Evolutionary conservation across 2,888 invertebrate genomes (phyloP).

Genomic region (Resseliella maxima): DNA sequence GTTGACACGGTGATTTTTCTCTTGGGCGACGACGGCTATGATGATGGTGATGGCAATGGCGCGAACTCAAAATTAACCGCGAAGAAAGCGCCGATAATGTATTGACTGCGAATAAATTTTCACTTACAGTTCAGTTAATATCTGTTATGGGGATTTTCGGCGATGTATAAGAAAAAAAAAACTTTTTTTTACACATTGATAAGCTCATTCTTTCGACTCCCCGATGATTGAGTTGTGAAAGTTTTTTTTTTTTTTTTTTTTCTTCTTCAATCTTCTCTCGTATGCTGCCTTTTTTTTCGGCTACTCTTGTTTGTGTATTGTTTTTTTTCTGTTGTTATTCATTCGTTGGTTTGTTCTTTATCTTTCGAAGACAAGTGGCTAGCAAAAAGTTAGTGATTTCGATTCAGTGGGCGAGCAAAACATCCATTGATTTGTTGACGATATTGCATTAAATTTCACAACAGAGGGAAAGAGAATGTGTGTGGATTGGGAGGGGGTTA

Average conservation of each 20-base stretch:
- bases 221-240: conserved; percentile 47
- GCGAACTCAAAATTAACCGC: neutral
- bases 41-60: neutral
- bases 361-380: neutral
- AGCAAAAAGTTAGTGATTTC: conserved; percentile 17
- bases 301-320: neutral
- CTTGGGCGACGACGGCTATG: neutral
- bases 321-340: neutral
- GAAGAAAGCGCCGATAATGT: conserved; percentile 2
- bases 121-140: conserved; percentile 31
- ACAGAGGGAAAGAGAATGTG: neutral
- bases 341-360: neutral
- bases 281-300: neutral
- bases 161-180: conserved; percentile 17
- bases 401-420: neutral
- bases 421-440: conserved; percentile 11
- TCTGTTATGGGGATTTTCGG: conserved; percentile 41
- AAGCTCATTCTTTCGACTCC: conserved; percentile 29
- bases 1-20: conserved; percentile 3
- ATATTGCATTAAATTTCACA: conserved; percentile 19
- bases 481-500: too few species aligned
- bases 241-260: neutral
- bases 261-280: neutral
- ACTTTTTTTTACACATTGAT: conserved; percentile 35
- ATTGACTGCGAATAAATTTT: conserved; percentile 49